Evolutionary conservation across 1,140 invertebrate genomes (phyloP), one percentile per base, ranked within the genome.

Genomic region (Hormaphis cornu): DNA sequence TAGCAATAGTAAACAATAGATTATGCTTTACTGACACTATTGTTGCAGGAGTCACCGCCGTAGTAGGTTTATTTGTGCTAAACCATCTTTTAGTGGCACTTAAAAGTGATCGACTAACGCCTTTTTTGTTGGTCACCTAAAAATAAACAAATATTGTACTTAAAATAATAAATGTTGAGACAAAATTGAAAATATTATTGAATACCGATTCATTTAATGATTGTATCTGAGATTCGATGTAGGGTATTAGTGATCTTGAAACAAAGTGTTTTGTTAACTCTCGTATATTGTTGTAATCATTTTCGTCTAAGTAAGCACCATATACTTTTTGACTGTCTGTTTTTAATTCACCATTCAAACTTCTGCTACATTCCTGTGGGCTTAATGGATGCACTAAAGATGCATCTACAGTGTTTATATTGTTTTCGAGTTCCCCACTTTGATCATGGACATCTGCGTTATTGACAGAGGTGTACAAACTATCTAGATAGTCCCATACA

Each of bases 21-120:
- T 54, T 12, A 0, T 56, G 5, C 24, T 50, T 24, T 48, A 50
- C 44, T 66, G 0, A 66, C 61, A 66, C 12, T 16, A 66, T 30
- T 48, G 59, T 28, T 18, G 58, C 33, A 46, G 48, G 80, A 80
- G 59, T 82, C 80, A 30, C 80, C 83, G 50, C 89, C 88, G 61
- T 28, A 48, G 61, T 66, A 24, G 88, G 85, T 79, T 94, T 95
- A 75, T 86, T 92, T 12, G 89, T 89, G 37, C 89, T 92, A 81
- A 97, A 97, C 89, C 92, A 95, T 74, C 95, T 83, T 81, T 94
- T 95, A 8, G 94, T 95, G 9, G 91, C 94, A 79, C 90, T 94
- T 52, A 97, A 84, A 42, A 98, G 79, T 2, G 93, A 95, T 75
- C 92, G 85, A 77, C 93, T 94, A 1, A 96, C 87, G 9, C 92